Percentiles rank a stretch among this genome's conserved stretches.
phyloP scores from a whole-genome alignment of 2,888 invertebrate species.

The Folsomia manolachei region DNA sequence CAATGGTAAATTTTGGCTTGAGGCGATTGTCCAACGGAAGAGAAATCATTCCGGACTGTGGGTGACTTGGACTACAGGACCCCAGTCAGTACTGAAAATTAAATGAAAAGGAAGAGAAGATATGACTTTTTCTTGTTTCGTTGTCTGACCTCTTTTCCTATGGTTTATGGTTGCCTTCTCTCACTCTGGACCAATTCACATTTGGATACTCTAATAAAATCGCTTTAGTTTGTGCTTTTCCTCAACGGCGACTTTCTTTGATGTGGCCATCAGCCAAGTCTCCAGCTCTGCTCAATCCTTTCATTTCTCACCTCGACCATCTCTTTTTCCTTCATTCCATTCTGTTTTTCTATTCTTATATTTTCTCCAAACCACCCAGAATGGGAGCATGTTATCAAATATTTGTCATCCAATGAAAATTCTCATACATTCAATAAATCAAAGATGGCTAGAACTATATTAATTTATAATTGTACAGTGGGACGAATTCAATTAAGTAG shows the following conservation, averaged over 20 bases:
- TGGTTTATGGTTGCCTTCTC: slow-evolving; percentile 1
- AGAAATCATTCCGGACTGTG: too few relatives aligned
- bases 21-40: too few relatives aligned
- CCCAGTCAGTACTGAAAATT: too few relatives aligned
- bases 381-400: too few relatives aligned
- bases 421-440: too few relatives aligned
- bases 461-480: too few relatives aligned
- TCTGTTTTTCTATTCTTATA: not conserved
- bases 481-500: too few relatives aligned
- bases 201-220: slow-evolving; percentile 12
- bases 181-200: too few relatives aligned
- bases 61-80: too few relatives aligned
- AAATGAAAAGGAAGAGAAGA: slow-evolving; percentile 5
- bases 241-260: slow-evolving; percentile 8
- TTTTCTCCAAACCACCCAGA: not conserved
- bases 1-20: too few relatives aligned
- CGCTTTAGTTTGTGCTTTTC: not conserved
- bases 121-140: slow-evolving; percentile 13
- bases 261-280: slow-evolving; percentile 18
- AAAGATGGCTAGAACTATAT: too few relatives aligned
- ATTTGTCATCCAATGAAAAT: too few relatives aligned
- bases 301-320: not conserved
- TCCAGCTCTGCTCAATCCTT: not conserved
- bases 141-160: slow-evolving; percentile 15
- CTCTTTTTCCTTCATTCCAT: not conserved